phyloP scores from a whole-genome alignment of 2,113 vertebrate genomes.

The Odobenus rosmarus region DNA sequence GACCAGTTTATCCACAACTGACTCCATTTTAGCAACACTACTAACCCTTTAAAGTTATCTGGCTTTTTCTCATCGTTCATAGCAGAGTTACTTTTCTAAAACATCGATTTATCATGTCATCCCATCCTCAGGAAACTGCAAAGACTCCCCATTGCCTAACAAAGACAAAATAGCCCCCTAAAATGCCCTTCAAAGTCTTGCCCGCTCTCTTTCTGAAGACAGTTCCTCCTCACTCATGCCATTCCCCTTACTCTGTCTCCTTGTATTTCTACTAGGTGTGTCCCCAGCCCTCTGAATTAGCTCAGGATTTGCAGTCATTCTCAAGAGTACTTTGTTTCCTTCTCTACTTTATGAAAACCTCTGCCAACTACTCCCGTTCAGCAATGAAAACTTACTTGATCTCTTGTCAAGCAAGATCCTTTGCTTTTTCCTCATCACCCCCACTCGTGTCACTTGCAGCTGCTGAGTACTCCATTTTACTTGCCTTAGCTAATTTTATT shows the following conservation, averaged over 20 bases:
- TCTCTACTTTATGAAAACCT: neutral
- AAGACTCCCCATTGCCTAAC: neutral
- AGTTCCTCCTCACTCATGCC: neutral
- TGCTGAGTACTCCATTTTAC: neutral
- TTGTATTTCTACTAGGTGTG: neutral
- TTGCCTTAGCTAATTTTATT: neutral
- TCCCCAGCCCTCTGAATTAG: neutral
- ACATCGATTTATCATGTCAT: neutral
- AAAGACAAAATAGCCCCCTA: neutral
- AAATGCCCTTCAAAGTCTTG: neutral
- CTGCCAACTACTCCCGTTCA: neutral
- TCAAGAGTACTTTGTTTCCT: neutral
- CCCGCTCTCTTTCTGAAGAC: rapidly evolving
- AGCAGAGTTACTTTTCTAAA: neutral
- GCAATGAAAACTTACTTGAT: neutral
- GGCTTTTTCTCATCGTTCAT: neutral
- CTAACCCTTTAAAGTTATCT: neutral
- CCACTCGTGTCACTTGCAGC: neutral
- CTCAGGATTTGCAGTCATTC: neutral
- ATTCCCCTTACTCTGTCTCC: neutral
- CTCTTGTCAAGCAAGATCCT: neutral
- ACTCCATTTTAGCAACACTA: neutral
- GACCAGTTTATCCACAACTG: neutral
- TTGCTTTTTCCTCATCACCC: neutral
- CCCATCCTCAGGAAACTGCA: neutral